Evolutionary conservation across 2,797 vertebrate species (phyloP).

Genomic region (Oryzias dopingdopingensis): DNA sequence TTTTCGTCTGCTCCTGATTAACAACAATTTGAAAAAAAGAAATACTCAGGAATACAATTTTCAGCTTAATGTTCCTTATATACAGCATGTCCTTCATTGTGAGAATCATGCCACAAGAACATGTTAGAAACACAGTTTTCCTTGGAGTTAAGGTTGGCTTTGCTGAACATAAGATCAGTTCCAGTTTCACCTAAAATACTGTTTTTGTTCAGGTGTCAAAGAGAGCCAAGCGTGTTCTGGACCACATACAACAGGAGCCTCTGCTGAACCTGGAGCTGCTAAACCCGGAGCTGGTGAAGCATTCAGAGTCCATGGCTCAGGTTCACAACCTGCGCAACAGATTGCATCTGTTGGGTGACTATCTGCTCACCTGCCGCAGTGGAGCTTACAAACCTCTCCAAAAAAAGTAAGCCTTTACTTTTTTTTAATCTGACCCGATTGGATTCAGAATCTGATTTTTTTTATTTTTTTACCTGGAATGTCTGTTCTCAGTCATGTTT

Average conservation of each 20-base stretch:
- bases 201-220: conserved; percentile 80
- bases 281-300: conserved; percentile 84
- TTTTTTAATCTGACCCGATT: background rate
- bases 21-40: too few species aligned
- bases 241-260: conserved; percentile 83
- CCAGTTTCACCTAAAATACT: background rate
- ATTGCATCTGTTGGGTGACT: conserved; percentile 90
- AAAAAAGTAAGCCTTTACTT: conserved; percentile 52
- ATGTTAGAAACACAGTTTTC: too few species aligned
- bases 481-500: background rate
- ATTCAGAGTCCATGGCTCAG: conserved; percentile 81
- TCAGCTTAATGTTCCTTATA: too few species aligned
- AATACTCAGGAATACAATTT: too few species aligned
- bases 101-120: too few species aligned
- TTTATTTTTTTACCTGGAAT: background rate
- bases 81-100: too few species aligned
- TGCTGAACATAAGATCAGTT: too few species aligned
- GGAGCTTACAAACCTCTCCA: conserved; percentile 82
- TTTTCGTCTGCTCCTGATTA: too few species aligned
- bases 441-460: too few species aligned
- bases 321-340: conserved; percentile 79
- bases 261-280: conserved; percentile 86
- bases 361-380: conserved; percentile 89
- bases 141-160: too few species aligned
- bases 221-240: conserved; percentile 83